A percentile compares a stretch with the other conserved stretches of the same genome.
Conservation (phyloP, 2,888 invertebrate species). For the Microctonus aethiopoides region DNA sequence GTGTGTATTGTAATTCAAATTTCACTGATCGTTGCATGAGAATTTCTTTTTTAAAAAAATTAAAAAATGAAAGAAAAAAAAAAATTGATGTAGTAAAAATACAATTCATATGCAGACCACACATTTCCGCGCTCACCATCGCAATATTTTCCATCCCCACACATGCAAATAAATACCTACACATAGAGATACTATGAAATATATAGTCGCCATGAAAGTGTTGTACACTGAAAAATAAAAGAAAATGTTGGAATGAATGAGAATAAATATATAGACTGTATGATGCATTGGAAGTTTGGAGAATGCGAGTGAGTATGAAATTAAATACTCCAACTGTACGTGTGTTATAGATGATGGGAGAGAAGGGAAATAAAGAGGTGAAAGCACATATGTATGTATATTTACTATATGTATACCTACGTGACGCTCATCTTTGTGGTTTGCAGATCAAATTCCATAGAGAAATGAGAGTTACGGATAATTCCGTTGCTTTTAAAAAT, state of each 20-base stretch:
- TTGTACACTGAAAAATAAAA: conserved; percentile 1
- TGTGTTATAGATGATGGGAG: neutral
- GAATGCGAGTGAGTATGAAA: conserved; percentile 9
- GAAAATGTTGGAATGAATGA: conserved; percentile 12
- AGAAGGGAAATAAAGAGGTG: neutral
- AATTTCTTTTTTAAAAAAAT: neutral
- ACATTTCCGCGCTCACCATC: neutral
- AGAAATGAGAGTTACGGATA: neutral
- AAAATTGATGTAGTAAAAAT: neutral
- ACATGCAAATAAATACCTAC: neutral
- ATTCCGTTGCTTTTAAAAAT: neutral
- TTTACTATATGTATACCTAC: conserved; percentile 4
- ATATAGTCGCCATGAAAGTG: conserved; percentile 8
- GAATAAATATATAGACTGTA: neutral
- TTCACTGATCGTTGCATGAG: neutral
- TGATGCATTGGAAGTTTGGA: conserved; percentile 5
- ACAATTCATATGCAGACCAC: neutral
- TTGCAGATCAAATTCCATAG: neutral
- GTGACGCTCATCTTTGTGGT: neutral
- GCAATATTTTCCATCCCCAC: neutral
- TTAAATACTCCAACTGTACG: conserved; percentile 12
- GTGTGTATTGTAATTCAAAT: neutral
- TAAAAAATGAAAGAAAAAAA: neutral
- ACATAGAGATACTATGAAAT: neutral
- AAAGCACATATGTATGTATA: neutral